Evolutionary conservation across 2,113 vertebrate species (phyloP).

Genomic region (Pteruthius melanotis): DNA sequence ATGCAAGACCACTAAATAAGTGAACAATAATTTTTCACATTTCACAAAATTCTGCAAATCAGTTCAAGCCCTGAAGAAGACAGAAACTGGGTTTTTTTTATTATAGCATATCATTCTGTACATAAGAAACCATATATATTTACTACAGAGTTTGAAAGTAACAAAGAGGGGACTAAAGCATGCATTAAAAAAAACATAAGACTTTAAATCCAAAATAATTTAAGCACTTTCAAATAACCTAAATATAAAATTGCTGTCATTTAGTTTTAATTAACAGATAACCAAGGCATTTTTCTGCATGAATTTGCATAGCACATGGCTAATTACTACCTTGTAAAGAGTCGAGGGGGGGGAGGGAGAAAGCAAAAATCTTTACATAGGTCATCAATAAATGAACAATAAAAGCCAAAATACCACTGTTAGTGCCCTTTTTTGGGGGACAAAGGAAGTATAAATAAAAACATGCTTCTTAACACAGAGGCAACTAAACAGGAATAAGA

Average conservation of each 20-base stretch:
- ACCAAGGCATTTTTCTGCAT: not conserved
- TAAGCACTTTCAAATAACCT: not conserved
- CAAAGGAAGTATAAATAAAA: not conserved
- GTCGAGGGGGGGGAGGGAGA: rapidly evolving
- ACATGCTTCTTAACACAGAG: not conserved
- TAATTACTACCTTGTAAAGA: not conserved
- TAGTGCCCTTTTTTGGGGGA: not conserved
- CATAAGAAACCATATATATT: not conserved
- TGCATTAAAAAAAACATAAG: not conserved
- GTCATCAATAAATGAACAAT: not conserved
- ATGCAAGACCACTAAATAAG: not conserved
- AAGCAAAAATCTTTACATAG: not conserved
- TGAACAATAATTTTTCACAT: not conserved
- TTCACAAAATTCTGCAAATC: not conserved
- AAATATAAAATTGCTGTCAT: not conserved
- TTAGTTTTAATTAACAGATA: constrained; percentile 21
- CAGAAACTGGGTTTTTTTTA: not conserved
- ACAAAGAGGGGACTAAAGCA: not conserved
- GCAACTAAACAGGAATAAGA: not conserved
- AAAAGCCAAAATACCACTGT: not conserved
- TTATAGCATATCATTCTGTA: not conserved
- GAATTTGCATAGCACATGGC: not conserved
- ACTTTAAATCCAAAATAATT: not conserved
- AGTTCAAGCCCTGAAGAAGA: not conserved
- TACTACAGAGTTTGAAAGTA: not conserved